These are phyloP conservation scores for Apostichopus californicus DNA, from an alignment of 35 echinoderm and acorn worm species.

Conservation along the genomic window DNA sequence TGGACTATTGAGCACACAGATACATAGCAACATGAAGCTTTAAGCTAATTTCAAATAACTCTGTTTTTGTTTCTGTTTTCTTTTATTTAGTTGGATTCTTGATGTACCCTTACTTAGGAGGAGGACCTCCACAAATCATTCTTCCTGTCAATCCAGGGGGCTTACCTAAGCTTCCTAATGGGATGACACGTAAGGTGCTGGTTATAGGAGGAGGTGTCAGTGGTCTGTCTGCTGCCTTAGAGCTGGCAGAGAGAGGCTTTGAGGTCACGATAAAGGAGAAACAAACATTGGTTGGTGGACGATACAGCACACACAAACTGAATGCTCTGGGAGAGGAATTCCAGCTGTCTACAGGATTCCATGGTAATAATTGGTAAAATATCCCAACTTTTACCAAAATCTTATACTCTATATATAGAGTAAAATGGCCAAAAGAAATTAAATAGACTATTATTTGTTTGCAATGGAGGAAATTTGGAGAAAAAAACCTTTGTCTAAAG, in stretches of 20 bases:
- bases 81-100: conserved; percentile 13
- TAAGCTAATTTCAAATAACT: no score
- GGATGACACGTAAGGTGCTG: conserved; percentile 67
- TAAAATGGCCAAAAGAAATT: no score
- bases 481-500: no score
- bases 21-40: no score
- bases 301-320: conserved; percentile 39
- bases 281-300: conserved; percentile 54
- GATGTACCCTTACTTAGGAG: conserved; percentile 39
- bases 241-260: conserved; percentile 79
- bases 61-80: not conserved
- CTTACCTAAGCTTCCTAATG: conserved; percentile 42
- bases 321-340: conserved; percentile 62
- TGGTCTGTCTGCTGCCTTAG: conserved; percentile 76
- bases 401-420: no score
- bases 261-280: conserved; percentile 74
- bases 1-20: no score
- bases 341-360: conserved; percentile 59
- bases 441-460: no score
- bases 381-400: no score
- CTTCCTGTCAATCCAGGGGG: conserved; percentile 72
- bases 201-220: conserved; percentile 70
- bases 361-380: conserved; percentile 45
- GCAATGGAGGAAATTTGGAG: no score
- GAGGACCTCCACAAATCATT: conserved; percentile 59